Conservation (phyloP, 1,140 invertebrate species). For the Nomia melanderi region DNA sequence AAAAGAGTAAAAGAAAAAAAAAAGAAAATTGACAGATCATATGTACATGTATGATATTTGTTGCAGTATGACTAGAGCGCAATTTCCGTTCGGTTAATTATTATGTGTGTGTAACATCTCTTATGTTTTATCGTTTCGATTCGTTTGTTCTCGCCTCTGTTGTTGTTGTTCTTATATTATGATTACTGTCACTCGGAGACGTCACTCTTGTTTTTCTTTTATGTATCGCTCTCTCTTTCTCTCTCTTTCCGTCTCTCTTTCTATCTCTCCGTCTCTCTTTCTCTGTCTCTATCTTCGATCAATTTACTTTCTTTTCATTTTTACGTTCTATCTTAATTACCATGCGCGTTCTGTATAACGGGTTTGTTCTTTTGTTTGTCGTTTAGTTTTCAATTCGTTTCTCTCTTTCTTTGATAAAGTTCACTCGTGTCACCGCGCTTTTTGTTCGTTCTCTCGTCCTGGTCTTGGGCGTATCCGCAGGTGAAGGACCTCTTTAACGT, state of each 20-base stretch:
- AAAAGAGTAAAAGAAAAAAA: slow-evolving; percentile 28
- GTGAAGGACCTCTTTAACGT: slow-evolving; percentile 42
- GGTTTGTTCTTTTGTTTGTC: neutral
- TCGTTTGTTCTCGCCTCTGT: slow-evolving; percentile 55
- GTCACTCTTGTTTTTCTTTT: slow-evolving; percentile 62
- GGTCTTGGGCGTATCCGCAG: slow-evolving; percentile 58
- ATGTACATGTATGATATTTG: slow-evolving; percentile 40
- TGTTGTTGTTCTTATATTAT: slow-evolving; percentile 38
- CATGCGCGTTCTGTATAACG: neutral
- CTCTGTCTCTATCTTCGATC: slow-evolving; percentile 58
- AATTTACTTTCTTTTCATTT: slow-evolving; percentile 48
- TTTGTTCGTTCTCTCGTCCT: slow-evolving; percentile 49
- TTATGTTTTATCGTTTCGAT: slow-evolving; percentile 48
- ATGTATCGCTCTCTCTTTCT: slow-evolving; percentile 58
- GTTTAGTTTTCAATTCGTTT: neutral
- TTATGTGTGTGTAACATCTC: slow-evolving; percentile 32
- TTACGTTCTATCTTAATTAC: slow-evolving; percentile 45
- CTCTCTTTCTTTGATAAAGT: slow-evolving; percentile 4
- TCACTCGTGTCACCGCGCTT: slow-evolving; percentile 19
- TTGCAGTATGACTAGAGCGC: slow-evolving; percentile 54
- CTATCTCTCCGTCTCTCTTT: slow-evolving; percentile 61
- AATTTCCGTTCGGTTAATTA: slow-evolving; percentile 60
- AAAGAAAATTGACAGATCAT: slow-evolving; percentile 28
- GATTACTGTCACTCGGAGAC: slow-evolving; percentile 66
- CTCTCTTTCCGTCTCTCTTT: slow-evolving; percentile 51